A percentile compares a stretch with the other conserved stretches of the same genome.
Conservation (phyloP, 2,797 vertebrate genomes). For the Darevskia nairensis region DNA sequence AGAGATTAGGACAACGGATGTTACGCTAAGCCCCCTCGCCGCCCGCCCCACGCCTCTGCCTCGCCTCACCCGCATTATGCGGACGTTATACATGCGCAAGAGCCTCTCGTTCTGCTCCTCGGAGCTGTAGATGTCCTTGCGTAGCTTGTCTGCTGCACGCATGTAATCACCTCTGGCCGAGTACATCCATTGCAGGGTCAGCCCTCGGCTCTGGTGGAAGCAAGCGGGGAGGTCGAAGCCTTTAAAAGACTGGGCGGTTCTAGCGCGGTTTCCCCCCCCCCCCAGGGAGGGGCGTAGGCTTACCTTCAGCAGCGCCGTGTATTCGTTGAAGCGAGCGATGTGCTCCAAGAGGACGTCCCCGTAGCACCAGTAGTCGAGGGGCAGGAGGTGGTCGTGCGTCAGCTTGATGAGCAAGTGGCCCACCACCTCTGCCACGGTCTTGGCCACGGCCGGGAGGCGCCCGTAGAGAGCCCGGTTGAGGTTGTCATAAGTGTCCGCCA, state of each 20-base stretch:
- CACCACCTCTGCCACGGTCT: slow-evolving; percentile 77
- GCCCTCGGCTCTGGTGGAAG: slow-evolving; percentile 75
- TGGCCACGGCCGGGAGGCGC: slow-evolving; percentile 78
- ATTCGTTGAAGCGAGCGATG: slow-evolving; percentile 78
- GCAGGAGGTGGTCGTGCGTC: slow-evolving; percentile 84
- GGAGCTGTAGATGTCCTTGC: slow-evolving; percentile 80
- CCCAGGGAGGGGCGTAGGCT: background rate
- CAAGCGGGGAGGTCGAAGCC: background rate
- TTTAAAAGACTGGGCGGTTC: background rate
- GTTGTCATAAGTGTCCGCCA: slow-evolving; percentile 77
- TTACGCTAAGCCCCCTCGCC: background rate
- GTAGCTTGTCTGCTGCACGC: slow-evolving; percentile 81
- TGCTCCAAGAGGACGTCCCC: slow-evolving; percentile 80
- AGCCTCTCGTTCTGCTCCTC: slow-evolving; percentile 81
- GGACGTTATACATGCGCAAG: slow-evolving; percentile 82
- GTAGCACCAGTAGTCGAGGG: slow-evolving; percentile 84
- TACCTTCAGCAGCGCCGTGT: slow-evolving; percentile 81
- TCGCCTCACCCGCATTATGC: slow-evolving; percentile 84
- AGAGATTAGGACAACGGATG: too few relatives aligned
- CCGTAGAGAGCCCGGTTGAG: slow-evolving; percentile 81
- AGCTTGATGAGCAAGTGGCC: slow-evolving; percentile 84
- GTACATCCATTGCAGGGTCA: slow-evolving; percentile 87
- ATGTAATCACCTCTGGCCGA: slow-evolving; percentile 85
- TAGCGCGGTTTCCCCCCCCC: too few relatives aligned
- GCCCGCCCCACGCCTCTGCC: background rate